Percentiles rank a stretch among this genome's conserved stretches.
Conservation (phyloP, 1,140 invertebrate genomes). For the Heliconius nattereri region DNA sequence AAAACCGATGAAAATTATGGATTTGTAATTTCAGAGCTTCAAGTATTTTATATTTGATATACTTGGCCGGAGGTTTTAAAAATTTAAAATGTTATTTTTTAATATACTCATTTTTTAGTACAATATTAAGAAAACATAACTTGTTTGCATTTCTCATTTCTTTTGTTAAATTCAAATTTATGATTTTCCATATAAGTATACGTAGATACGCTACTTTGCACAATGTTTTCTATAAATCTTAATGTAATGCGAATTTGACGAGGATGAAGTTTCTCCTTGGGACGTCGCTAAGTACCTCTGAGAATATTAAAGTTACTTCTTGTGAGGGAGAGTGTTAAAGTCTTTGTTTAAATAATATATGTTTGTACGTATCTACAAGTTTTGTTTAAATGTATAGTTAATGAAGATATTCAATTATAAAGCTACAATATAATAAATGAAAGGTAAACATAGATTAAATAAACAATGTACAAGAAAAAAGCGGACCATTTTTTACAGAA, state of each 20-base stretch:
- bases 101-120: too few relatives aligned
- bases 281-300: constrained; percentile 12
- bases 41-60: too few relatives aligned
- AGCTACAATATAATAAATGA: neutral
- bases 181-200: neutral
- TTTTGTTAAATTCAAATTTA: neutral
- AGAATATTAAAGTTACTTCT: constrained; percentile 17
- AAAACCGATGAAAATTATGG: too few relatives aligned
- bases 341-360: constrained; percentile 15
- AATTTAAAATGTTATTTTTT: too few relatives aligned
- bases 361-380: neutral
- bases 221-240: constrained; percentile 12
- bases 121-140: neutral
- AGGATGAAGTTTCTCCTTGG: constrained; percentile 12
- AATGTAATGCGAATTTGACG: constrained; percentile 15
- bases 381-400: neutral
- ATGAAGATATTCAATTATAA: neutral
- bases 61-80: too few relatives aligned
- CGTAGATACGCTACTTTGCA: neutral
- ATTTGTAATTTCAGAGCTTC: too few relatives aligned
- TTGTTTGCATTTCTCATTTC: neutral
- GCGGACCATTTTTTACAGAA: too few relatives aligned
- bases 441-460: too few relatives aligned
- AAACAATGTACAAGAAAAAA: too few relatives aligned
- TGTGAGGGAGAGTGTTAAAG: constrained; percentile 8